These are phyloP conservation scores for Xenopus borealis DNA, from an alignment of 2,113 vertebrate species.

Conservation along the genomic window DNA sequence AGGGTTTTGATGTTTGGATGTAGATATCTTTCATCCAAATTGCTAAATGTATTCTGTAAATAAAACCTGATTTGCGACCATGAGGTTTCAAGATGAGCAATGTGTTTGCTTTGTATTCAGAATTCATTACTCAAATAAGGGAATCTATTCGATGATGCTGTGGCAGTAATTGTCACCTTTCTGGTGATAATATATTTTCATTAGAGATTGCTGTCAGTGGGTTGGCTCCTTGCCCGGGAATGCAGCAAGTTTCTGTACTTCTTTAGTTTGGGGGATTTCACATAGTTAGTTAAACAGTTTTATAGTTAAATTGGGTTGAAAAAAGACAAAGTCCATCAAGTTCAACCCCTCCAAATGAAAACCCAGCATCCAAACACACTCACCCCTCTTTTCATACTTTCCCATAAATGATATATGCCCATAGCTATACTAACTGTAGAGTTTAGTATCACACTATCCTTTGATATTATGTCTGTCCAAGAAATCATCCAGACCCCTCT, in stretches of 20 bases:
- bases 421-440: no score
- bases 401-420: no score
- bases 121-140: slow-evolving; percentile 32
- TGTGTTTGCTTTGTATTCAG: slow-evolving; percentile 35
- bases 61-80: not conserved
- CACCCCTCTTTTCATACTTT: no score
- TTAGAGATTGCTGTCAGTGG: slow-evolving; percentile 34
- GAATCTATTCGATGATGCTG: slow-evolving; percentile 22
- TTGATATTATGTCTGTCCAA: no score
- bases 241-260: not conserved
- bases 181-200: slow-evolving; percentile 34
- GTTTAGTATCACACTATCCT: no score
- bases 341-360: no score
- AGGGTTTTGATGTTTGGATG: not conserved
- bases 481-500: no score
- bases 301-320: no score
- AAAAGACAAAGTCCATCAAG: no score
- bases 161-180: slow-evolving; percentile 39
- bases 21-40: slow-evolving; percentile 3
- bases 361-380: no score
- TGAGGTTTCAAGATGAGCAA: slow-evolving; percentile 15
- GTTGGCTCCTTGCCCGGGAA: slow-evolving; percentile 11
- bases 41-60: not conserved
- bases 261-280: not conserved
- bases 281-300: no score